Evolutionary conservation across 2,888 invertebrate species (phyloP).

Genomic region (Dynastes maya): DNA sequence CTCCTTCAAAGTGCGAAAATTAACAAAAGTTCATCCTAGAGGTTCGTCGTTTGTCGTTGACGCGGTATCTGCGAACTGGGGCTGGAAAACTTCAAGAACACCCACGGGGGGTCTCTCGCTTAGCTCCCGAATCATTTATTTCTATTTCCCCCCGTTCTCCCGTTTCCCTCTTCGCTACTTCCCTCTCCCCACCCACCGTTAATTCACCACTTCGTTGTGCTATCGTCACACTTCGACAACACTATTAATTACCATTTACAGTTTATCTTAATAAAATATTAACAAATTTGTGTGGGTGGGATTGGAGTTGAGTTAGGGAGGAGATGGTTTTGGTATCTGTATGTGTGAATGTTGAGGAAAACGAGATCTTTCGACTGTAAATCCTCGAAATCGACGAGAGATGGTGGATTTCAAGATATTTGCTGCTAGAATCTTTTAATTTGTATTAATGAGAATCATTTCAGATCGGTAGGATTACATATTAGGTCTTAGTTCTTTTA

Average conservation of each 20-base stretch:
- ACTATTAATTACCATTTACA: conserved; percentile 45
- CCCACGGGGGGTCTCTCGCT: neutral
- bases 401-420: no score
- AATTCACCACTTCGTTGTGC: neutral
- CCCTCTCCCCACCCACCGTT: neutral
- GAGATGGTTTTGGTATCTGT: neutral
- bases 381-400: neutral
- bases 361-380: neutral
- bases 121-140: neutral
- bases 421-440: no score
- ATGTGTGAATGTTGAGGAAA: neutral
- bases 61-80: neutral
- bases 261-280: conserved; percentile 49
- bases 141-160: neutral
- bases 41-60: neutral
- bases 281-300: conserved; percentile 7
- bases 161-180: neutral
- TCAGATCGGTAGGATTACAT: no score
- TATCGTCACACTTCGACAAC: conserved; percentile 6
- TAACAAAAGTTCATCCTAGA: conserved; percentile 2
- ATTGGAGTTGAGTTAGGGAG: no score
- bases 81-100: neutral
- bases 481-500: no score
- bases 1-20: conserved; percentile 7
- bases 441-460: no score